Base-by-base conservation (phyloP, 92 coral and sea anemone species). In the Virgularia gustaviana region DNA sequence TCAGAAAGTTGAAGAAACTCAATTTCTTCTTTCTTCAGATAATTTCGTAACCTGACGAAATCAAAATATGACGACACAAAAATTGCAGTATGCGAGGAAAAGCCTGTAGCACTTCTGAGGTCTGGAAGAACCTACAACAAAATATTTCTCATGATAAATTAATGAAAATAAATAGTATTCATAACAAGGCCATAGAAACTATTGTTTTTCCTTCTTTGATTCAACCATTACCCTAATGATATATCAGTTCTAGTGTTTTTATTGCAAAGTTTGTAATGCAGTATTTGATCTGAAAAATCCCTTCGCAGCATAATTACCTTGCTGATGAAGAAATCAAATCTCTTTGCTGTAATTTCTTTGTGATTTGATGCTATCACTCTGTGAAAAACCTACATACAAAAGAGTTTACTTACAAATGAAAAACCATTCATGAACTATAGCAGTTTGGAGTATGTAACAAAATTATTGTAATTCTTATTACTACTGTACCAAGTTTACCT, bases 61-160 rank as follows among this genome's bases (percentile, higher is more conserved):
- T 92, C 98, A 60, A 92, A 92, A 65, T 92, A 92, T 0, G 98
- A 92, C 28, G 98, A 87, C 30, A 92, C 78, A 56, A 92, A 92
- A 33, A 92, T 84, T 9, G 98, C 98, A 0, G 98, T 92, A 85
- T 86, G 84, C n/a, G 92, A 82, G 85, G 83, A 72, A 15, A 85
- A 61, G 20, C 75, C 75, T 18, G 29, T 49, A 32, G 87, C 79
- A 5, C 91, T 86, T 41, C 79, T 80, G 56, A 86, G 82, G 34
- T 92, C 96, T 63, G 98, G 92, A 47, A 92, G 63, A 38, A 92
- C 71, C 98, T 92, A 71, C 33, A 75, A 64, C 56, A 60, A 25
- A 43, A 53, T 63, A 60, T 5, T n/a, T 27, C 4, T 18, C 36
- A 6, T 18, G 43, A 18, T 30, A 18, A 18, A n/a, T n/a, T 4